A percentile compares a stretch with the other conserved stretches of the same genome.
phyloP scores from a whole-genome alignment of 2,888 invertebrate genomes.

The Rhogogaster chlorosoma region DNA sequence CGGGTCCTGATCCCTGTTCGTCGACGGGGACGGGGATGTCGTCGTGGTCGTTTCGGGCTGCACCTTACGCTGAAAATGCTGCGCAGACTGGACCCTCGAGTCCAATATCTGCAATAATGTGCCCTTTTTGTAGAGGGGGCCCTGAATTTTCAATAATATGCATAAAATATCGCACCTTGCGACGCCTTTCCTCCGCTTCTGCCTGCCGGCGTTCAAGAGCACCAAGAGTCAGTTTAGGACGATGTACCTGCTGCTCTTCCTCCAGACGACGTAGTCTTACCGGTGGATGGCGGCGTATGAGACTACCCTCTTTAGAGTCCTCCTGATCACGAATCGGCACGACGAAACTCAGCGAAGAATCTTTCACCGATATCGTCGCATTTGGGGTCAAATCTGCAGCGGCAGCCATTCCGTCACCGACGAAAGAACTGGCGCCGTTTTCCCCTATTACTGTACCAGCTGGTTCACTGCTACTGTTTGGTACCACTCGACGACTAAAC shows the following conservation, averaged over 20 bases:
- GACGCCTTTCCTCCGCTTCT: conserved; percentile 41
- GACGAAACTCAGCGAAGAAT: conserved; percentile 40
- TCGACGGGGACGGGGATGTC: conserved; percentile 15
- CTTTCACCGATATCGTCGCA: neutral
- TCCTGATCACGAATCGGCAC: conserved; percentile 34
- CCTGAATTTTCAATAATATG: neutral
- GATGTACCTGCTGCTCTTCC: conserved; percentile 36
- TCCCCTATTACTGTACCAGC: neutral
- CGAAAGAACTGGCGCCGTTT: neutral
- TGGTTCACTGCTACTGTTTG: conserved; percentile 10
- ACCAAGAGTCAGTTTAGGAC: conserved; percentile 22
- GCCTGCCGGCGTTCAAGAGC: conserved; percentile 33
- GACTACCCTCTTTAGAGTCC: conserved; percentile 17
- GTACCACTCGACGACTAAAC: conserved; percentile 43
- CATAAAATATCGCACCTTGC: conserved; percentile 13
- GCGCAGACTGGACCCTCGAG: conserved; percentile 45
- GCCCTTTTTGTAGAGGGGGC: neutral
- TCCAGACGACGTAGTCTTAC: conserved; percentile 32
- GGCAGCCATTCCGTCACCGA: neutral
- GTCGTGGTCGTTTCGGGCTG: neutral
- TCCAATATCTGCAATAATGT: conserved; percentile 40
- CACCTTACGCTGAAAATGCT: conserved; percentile 39
- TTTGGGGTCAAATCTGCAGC: neutral
- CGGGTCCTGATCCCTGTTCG: neutral
- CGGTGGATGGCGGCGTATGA: conserved; percentile 30